phyloP scores from a whole-genome alignment of 2,888 invertebrate genomes.

The Nephrotoma guestfalica region DNA sequence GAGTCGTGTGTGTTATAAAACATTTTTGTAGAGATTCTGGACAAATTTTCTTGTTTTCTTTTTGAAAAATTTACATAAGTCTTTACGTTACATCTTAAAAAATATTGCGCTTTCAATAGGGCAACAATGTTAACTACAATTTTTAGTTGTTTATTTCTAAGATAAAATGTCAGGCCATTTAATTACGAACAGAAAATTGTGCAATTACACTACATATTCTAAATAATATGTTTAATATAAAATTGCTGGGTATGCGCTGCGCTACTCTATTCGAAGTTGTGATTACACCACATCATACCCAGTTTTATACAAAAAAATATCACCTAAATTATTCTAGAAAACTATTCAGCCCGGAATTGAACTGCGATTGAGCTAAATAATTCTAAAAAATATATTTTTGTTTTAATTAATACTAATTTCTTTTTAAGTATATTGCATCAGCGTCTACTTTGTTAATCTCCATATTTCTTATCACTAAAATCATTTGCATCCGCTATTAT shows the following conservation, averaged over 20 bases:
- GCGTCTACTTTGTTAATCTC: background rate
- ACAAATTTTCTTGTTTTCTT: background rate
- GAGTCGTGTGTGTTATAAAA: background rate
- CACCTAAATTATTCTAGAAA: background rate
- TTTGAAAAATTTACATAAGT: background rate
- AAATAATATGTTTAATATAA: background rate
- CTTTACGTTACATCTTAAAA: background rate
- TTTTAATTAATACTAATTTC: background rate
- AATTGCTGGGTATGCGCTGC: background rate
- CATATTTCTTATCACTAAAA: background rate
- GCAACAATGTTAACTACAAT: background rate
- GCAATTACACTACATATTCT: background rate
- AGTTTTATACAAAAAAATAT: background rate
- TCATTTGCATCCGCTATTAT: constrained; percentile 7
- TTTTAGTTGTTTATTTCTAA: background rate
- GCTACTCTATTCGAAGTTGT: background rate
- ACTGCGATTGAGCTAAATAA: background rate
- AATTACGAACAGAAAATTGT: background rate
- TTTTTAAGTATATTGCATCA: background rate
- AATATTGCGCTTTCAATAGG: background rate
- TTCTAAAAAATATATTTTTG: background rate
- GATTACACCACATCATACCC: background rate
- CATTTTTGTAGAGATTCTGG: background rate
- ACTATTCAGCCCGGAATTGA: background rate
- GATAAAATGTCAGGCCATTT: background rate